Base-by-base conservation (phyloP, 2,113 vertebrate genomes). In the Brachypteracias leptosomus region DNA sequence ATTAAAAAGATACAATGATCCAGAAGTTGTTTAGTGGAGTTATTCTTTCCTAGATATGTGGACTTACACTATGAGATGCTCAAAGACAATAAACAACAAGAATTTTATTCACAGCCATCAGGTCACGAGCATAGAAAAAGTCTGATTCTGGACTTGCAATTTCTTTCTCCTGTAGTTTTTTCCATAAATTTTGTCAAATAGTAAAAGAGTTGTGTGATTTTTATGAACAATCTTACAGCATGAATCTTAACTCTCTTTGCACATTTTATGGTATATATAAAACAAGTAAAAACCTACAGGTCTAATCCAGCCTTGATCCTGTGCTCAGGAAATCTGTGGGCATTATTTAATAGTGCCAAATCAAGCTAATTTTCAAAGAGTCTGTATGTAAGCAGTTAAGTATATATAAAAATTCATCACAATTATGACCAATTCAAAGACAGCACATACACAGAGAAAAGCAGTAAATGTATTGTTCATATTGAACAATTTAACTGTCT, bases 221-320 rank as follows among this genome's bases (percentile, higher is more conserved):
- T 89, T 94, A 4, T 83, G 65, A 80, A 57, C 35, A 40, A 35
- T 26, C 40, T 79, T 18, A 21, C 4, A 76, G 13, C 6, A 46
- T 11, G 20, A 78, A 85, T 59, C 21, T 62, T 59, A 73, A 58
- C 28, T 68, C 0, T 44, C 29, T 68, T 85, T 74, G 33, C 1
- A 2, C 2, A 0, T 65, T 44, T 70, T 71, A 38, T 29, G 38
- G 3, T 2, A 0, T 12, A 8, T 35, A n/a, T n/a, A 24, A 68
- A 51, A 28, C 9, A 88, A 54, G 5, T 54, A 18, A 55, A 90
- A 65, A 8, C 13, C 24, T 73, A 29, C 6, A 80, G 10, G 3
- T 17, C 20, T 75, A 71, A 74, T 82, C 8, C 4, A 57, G 0
- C 19, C 15, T 61, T 73, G 35, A 77, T 42, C 11, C 8, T 40